A percentile compares a stretch with the other conserved stretches of the same genome.
Evolutionary conservation across 1,140 invertebrate species (phyloP).

Genomic region (Drosophila sproati): DNA sequence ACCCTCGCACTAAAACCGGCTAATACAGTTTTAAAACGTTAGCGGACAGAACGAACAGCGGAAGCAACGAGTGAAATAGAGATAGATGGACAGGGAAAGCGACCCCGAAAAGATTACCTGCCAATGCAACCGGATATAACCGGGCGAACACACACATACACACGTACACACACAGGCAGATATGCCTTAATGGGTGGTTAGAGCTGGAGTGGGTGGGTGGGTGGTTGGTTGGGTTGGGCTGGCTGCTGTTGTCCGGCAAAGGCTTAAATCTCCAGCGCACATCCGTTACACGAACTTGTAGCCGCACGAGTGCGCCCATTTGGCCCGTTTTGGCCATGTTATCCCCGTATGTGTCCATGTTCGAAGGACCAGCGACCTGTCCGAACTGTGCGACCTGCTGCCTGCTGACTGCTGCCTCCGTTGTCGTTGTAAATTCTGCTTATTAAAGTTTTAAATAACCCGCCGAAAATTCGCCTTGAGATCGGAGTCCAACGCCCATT

Average conservation of each 20-base stretch:
- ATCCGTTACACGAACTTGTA: conserved; percentile 78
- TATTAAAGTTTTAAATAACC: conserved; percentile 82
- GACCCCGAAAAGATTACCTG: conserved; percentile 76
- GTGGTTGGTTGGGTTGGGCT: neutral
- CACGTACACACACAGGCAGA: conserved; percentile 1
- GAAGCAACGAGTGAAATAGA: conserved; percentile 21
- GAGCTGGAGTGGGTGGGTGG: conserved; percentile 2
- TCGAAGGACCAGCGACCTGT: neutral
- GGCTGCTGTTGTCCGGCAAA: conserved; percentile 38
- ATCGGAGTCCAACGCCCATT: conserved; percentile 49
- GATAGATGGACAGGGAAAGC: conserved; percentile 13
- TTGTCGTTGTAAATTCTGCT: conserved; percentile 78
- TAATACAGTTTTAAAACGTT: conserved; percentile 75
- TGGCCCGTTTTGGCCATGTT: conserved; percentile 29
- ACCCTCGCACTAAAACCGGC: conserved; percentile 34
- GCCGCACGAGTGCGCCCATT: conserved; percentile 72
- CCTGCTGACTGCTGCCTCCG: conserved; percentile 12
- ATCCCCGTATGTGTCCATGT: conserved; percentile 14
- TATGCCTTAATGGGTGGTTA: conserved; percentile 25
- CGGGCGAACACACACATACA: conserved; percentile 9
- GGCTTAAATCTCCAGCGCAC: conserved; percentile 80
- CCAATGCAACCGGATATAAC: conserved; percentile 78
- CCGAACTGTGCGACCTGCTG: conserved; percentile 13
- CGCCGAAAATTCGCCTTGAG: conserved; percentile 76
- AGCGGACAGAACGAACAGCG: conserved; percentile 38